Conservation (phyloP, 2,888 invertebrate genomes). For the Cryptocephalus moraei region DNA sequence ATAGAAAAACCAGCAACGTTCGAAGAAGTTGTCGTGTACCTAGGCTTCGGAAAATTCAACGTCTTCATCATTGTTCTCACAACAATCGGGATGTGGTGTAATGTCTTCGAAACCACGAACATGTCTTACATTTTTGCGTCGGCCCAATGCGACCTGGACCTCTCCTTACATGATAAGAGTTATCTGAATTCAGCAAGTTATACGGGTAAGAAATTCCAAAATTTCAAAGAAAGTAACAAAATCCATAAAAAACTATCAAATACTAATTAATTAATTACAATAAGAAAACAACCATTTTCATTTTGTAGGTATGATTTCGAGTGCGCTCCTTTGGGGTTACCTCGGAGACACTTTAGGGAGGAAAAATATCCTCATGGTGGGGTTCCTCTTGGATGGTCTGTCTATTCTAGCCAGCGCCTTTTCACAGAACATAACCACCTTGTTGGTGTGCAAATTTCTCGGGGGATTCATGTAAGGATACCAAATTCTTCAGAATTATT, state of each 20-base stretch:
- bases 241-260: too few relatives aligned
- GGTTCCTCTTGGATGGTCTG: slow-evolving; percentile 51
- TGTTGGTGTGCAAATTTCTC: slow-evolving; percentile 55
- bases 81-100: slow-evolving; percentile 53
- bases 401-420: slow-evolving; percentile 53
- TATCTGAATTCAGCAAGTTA: slow-evolving; percentile 60
- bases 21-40: slow-evolving; percentile 57
- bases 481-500: slow-evolving; percentile 33
- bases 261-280: too few relatives aligned
- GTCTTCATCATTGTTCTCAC: slow-evolving; percentile 43
- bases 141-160: slow-evolving; percentile 61
- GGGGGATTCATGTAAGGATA: slow-evolving; percentile 55
- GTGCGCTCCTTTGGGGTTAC: slow-evolving; percentile 66
- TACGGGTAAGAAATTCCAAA: slow-evolving; percentile 43
- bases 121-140: slow-evolving; percentile 63
- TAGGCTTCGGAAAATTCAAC: slow-evolving; percentile 64
- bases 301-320: slow-evolving; percentile 57
- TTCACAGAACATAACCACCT: slow-evolving; percentile 53
- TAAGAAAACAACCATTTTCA: too few relatives aligned
- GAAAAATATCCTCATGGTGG: slow-evolving; percentile 53
- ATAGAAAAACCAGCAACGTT: slow-evolving; percentile 45
- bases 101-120: slow-evolving; percentile 60
- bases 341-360: slow-evolving; percentile 62
- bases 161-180: slow-evolving; percentile 60
- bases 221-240: too few relatives aligned